Evolutionary conservation across 2,113 vertebrate species (phyloP).

Genomic region (Scophthalmus maximus): DNA sequence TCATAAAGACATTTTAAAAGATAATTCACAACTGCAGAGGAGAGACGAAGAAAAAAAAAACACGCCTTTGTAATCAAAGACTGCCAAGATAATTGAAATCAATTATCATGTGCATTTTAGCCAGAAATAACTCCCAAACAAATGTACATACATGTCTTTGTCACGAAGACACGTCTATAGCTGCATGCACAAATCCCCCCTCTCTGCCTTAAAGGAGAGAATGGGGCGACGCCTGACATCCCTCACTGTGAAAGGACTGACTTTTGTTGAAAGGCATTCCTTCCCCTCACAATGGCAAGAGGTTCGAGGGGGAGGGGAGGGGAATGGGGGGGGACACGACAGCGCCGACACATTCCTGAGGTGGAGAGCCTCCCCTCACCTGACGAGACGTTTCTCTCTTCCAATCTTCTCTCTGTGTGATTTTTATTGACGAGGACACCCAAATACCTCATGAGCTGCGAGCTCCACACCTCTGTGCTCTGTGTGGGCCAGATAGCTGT

Average conservation of each 20-base stretch:
- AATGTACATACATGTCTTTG: background rate
- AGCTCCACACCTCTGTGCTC: conserved; percentile 58
- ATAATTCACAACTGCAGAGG: conserved; percentile 45
- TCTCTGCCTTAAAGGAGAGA: conserved; percentile 28
- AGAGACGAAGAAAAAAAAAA: background rate
- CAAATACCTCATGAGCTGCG: conserved; percentile 73
- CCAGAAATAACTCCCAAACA: no score
- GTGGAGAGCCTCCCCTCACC: conserved; percentile 59
- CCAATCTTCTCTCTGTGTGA: conserved; percentile 66
- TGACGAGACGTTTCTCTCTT: conserved; percentile 72
- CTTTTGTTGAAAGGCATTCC: conserved; percentile 78
- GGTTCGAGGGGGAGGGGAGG: background rate
- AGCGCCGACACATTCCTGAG: conserved; percentile 63
- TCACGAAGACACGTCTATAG: conserved; percentile 15
- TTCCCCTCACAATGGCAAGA: conserved; percentile 70
- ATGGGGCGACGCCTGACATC: conserved; percentile 67
- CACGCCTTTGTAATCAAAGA: background rate
- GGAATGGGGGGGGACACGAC: background rate
- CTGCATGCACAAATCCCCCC: background rate
- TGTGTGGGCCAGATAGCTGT: conserved; percentile 63
- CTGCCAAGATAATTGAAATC: no score
- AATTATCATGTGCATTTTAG: background rate
- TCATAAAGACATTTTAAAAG: conserved; percentile 39
- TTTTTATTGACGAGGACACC: conserved; percentile 77
- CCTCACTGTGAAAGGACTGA: conserved; percentile 56